Percentiles rank a stretch among this genome's conserved stretches.
Evolutionary conservation across 2,888 invertebrate genomes (phyloP).

Genomic region (Girardia tigrina): DNA sequence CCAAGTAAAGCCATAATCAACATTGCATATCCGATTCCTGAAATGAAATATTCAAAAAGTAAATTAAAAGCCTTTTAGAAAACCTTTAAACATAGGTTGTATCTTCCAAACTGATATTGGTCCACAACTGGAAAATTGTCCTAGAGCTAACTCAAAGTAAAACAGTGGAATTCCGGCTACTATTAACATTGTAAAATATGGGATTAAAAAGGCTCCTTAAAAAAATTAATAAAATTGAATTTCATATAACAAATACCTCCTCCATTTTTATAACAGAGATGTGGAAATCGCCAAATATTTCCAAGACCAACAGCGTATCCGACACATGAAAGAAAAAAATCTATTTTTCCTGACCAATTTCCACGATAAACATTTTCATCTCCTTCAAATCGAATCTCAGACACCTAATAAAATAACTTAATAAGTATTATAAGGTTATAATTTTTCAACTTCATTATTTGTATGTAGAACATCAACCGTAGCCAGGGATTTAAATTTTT

Average conservation of each 20-base stretch:
- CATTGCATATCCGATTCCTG: slow-evolving; percentile 10
- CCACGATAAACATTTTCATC: not conserved
- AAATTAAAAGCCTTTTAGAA: no score
- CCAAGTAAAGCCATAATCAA: not conserved
- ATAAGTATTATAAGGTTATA: no score
- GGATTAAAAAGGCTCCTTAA: slow-evolving; percentile 30
- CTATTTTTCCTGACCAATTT: not conserved
- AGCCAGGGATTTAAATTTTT: no score
- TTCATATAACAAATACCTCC: not conserved
- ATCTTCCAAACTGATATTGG: slow-evolving; percentile 6
- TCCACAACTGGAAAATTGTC: slow-evolving; percentile 27
- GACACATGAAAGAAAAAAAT: slow-evolving; percentile 17
- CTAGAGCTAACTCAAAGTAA: slow-evolving; percentile 29
- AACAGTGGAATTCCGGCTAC: slow-evolving; percentile 31
- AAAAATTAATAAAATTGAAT: not conserved
- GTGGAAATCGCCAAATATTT: not conserved
- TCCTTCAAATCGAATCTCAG: not conserved
- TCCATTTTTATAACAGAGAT: slow-evolving; percentile 6
- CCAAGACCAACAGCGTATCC: not conserved
- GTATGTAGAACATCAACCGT: no score
- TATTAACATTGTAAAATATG: slow-evolving; percentile 27
- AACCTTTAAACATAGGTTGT: slow-evolving; percentile 29
- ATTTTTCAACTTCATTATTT: no score
- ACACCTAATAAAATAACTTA: no score
- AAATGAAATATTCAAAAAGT: no score